A percentile compares a stretch with the other conserved stretches of the same genome.
Evolutionary conservation across 2,797 vertebrate species (phyloP).

Genomic region (Falco columbarius): DNA sequence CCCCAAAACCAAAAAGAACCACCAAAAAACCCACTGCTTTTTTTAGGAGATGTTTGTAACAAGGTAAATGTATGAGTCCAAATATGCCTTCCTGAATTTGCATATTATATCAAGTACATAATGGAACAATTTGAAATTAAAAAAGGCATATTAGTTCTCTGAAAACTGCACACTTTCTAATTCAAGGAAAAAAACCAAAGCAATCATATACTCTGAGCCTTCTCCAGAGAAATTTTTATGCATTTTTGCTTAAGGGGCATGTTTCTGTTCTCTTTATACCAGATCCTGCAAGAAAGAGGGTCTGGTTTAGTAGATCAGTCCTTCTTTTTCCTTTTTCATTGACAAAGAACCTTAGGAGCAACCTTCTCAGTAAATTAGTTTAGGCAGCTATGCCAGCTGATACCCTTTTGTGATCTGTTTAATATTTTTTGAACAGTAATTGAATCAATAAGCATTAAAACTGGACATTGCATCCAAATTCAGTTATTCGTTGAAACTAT

Average conservation of each 20-base stretch:
- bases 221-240: background rate
- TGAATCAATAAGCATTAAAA: background rate
- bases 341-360: background rate
- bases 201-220: background rate
- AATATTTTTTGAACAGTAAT: background rate
- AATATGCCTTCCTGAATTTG: background rate
- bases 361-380: background rate
- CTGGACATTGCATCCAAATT: background rate
- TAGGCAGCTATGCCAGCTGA: background rate
- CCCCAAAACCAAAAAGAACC: too few relatives aligned
- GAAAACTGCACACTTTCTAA: background rate
- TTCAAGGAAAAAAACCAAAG: background rate
- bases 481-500: background rate
- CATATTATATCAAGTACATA: background rate
- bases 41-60: background rate
- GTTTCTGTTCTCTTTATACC: background rate
- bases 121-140: background rate
- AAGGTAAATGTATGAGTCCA: background rate
- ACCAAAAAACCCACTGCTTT: accelerated
- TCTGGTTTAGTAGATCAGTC: background rate
- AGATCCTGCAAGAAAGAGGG: background rate
- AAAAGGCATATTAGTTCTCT: background rate
- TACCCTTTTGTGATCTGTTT: background rate
- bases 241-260: background rate
- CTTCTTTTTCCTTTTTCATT: background rate